Evolutionary conservation across 2,888 invertebrate genomes (phyloP).

Genomic region (Cataglyphis altisquamis): DNA sequence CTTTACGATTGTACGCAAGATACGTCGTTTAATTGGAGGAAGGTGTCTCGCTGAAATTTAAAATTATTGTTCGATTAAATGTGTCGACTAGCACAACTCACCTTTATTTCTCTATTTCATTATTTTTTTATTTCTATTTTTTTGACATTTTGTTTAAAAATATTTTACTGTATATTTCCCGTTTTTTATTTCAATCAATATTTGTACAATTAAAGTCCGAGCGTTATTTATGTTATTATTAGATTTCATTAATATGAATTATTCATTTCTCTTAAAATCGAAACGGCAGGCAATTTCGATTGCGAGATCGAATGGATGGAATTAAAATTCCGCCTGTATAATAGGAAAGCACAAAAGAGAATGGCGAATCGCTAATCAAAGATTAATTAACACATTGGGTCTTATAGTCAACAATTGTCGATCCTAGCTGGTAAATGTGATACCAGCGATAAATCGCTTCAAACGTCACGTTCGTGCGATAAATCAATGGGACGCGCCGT

Average conservation of each 20-base stretch:
- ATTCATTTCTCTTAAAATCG: background rate
- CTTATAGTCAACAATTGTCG: background rate
- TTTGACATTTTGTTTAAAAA: background rate
- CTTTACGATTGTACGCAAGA: background rate
- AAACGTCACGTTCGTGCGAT: conserved; percentile 31
- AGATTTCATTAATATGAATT: conserved; percentile 2
- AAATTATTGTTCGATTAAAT: background rate
- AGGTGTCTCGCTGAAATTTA: background rate
- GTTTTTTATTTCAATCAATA: background rate
- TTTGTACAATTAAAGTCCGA: background rate
- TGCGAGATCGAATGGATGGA: background rate
- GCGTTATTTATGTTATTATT: background rate
- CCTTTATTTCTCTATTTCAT: background rate
- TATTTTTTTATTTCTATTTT: background rate
- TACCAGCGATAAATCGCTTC: conserved; percentile 26
- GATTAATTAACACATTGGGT: conserved; percentile 10
- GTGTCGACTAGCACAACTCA: background rate
- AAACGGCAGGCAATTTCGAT: background rate
- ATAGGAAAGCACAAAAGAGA: background rate
- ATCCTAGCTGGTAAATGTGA: conserved; percentile 29
- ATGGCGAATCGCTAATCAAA: conserved; percentile 12
- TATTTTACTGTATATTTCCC: background rate
- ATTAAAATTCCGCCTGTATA: conserved; percentile 12
- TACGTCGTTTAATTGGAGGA: conserved; percentile 1
- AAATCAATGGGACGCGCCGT: conserved; percentile 33